Evolutionary conservation across 2,797 vertebrate species (phyloP).

Genomic region (Xiphorhynchus erythropygius): DNA sequence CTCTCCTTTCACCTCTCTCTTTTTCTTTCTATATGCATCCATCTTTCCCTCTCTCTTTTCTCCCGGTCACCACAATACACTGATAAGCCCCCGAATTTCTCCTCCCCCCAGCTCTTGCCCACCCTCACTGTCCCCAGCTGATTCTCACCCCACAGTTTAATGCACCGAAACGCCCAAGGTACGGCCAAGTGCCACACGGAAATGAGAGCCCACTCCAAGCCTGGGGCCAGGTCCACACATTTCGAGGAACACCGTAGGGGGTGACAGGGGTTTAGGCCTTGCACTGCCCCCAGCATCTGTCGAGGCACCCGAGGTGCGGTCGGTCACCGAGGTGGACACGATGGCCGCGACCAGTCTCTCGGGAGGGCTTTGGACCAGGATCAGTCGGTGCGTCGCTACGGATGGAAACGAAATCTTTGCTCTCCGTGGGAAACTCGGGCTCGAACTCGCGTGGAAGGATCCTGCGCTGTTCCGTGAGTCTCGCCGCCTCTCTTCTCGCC

Average conservation of each 20-base stretch:
- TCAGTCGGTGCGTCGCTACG: neutral
- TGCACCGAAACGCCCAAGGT: neutral
- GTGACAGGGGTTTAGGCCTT: neutral
- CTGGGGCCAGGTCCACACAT: neutral
- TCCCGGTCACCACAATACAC: neutral
- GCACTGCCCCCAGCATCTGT: neutral
- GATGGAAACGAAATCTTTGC: neutral
- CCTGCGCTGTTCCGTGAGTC: rapidly evolving
- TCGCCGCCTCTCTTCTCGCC: neutral
- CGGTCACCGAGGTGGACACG: neutral
- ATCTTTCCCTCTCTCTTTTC: neutral
- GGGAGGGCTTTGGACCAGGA: neutral
- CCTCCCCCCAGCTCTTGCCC: neutral
- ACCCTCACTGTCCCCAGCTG: neutral
- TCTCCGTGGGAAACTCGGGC: neutral
- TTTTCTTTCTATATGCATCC: neutral
- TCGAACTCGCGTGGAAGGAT: neutral
- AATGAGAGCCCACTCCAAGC: neutral
- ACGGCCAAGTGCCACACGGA: neutral
- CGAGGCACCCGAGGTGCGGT: rapidly evolving
- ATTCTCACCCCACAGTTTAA: neutral
- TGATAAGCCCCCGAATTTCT: neutral
- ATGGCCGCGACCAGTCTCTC: neutral
- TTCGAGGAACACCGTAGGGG: neutral
- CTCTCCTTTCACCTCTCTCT: neutral